Base-by-base conservation (phyloP, 1,140 invertebrate genomes). In the Aphaenogaster rudis region DNA sequence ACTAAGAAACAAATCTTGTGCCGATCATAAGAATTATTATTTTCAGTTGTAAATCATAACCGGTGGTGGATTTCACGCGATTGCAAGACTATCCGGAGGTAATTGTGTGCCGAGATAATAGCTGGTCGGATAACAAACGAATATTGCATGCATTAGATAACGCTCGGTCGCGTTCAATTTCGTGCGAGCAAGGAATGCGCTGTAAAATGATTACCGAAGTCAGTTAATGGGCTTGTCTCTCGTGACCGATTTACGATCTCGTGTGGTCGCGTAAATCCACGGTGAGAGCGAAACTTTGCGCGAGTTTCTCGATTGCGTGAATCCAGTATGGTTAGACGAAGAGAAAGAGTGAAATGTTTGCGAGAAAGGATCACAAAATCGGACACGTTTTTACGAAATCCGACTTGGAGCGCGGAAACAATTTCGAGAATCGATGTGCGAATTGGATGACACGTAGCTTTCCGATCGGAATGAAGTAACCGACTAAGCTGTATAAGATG, bases 251-350 rank as follows among this genome's bases (percentile, higher is more conserved):
- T 84, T 84, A 84, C 69, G 52, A 15, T 50, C 42, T 50, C 28
- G 45, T 57, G 42, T 13, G 45, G 17, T 84, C 69, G 69, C 69
- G 54, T 74, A 76, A 84, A 84, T 84, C 8, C 80, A 84, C 80
- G 4, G 54, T 48, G 80, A 45, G 52, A 61, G n/a, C 59, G 54
- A 76, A 69, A 57, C 17, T 57, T 9, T 15, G 42, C 28, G 57
- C 42, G 48, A 66, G 45, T 86, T 54, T 78, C 39, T 39, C 74
- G 59, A 64, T 77, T 63, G 42, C 7, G 3, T 42, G 57, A 48
- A 61, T 57, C 28, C 8, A 74, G 17, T 15, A 28, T 17, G 48
- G 11, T 52, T 63, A 59, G 36, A 13, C 6, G 13, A 57, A 0
- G 3, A 45, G 42, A 64, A 28, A 42, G 11, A 42, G 42, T 39